Evolutionary conservation across 2,888 invertebrate species (phyloP).

Genomic region (Pimpla rufipes): DNA sequence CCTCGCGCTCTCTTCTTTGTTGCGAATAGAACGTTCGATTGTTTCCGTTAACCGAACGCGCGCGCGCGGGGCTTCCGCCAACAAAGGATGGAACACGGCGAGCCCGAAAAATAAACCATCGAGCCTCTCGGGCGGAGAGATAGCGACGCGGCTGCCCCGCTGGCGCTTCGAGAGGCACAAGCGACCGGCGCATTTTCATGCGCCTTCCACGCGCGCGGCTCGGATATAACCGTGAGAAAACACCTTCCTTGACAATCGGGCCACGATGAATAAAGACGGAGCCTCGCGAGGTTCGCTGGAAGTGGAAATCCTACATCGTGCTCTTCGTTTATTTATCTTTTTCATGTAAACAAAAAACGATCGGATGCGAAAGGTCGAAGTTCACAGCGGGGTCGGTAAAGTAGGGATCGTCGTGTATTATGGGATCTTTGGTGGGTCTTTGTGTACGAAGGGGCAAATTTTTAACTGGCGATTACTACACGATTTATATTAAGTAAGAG

Average conservation of each 20-base stretch:
- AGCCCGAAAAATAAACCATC: neutral
- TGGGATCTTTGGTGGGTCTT: no score
- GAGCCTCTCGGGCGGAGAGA: neutral
- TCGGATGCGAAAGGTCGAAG: no score
- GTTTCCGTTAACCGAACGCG: slow-evolving; percentile 63
- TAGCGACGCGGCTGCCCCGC: no score
- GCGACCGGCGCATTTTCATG: neutral
- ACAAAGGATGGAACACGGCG: neutral
- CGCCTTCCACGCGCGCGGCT: neutral
- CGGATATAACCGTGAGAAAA: neutral
- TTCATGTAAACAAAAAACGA: no score
- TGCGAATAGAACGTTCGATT: slow-evolving; percentile 64
- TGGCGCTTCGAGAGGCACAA: no score
- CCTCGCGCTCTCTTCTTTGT: slow-evolving; percentile 56
- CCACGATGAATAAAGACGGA: neutral
- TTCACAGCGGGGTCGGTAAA: no score
- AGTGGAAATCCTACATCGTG: no score
- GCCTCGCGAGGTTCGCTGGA: neutral
- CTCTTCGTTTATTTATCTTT: no score
- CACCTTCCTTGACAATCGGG: no score
- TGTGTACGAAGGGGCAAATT: no score
- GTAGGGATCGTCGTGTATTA: no score
- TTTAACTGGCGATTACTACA: neutral
- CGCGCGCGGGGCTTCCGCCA: slow-evolving; percentile 41
- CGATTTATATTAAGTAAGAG: neutral